These are phyloP conservation scores for Ardeotis arabs DNA, from an alignment of 2,113 vertebrate species.

Conservation along the genomic window DNA sequence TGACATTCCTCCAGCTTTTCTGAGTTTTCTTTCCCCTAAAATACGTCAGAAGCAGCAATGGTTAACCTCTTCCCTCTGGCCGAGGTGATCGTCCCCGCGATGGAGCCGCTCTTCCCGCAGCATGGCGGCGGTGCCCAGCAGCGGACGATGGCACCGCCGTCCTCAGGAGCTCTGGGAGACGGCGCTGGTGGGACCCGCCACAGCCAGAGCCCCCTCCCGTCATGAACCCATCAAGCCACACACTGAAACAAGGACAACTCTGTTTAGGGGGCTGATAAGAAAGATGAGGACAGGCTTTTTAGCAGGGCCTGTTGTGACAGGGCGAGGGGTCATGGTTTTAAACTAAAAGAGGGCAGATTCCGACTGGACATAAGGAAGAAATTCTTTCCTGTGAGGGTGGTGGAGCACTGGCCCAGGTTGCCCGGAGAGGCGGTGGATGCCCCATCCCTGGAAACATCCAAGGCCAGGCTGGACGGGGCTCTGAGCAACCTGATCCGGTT, in stretches of 20 bases:
- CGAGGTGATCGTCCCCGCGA: fast-evolving
- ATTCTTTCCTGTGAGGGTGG: too few species aligned
- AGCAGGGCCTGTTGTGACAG: too few species aligned
- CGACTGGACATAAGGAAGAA: too few species aligned
- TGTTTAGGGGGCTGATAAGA: too few species aligned
- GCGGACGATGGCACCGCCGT: fast-evolving
- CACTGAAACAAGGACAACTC: fast-evolving
- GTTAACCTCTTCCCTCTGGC: background rate
- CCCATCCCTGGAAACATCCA: too few species aligned
- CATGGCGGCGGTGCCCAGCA: fast-evolving
- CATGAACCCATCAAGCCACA: background rate
- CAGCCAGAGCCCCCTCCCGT: background rate
- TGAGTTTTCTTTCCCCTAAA: background rate
- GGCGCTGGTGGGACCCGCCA: background rate
- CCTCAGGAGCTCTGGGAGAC: background rate
- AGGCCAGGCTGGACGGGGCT: too few species aligned
- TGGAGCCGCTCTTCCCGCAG: background rate
- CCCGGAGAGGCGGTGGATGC: too few species aligned
- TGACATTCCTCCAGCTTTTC: background rate
- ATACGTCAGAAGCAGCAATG: background rate
- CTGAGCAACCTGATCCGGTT: too few species aligned
- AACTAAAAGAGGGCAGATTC: too few species aligned
- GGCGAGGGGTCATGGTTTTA: too few species aligned
- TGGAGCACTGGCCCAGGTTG: too few species aligned
- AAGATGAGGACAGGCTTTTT: too few species aligned